Evolutionary conservation across 2,888 invertebrate genomes (phyloP).

Genomic region (Apamea monoglypha): DNA sequence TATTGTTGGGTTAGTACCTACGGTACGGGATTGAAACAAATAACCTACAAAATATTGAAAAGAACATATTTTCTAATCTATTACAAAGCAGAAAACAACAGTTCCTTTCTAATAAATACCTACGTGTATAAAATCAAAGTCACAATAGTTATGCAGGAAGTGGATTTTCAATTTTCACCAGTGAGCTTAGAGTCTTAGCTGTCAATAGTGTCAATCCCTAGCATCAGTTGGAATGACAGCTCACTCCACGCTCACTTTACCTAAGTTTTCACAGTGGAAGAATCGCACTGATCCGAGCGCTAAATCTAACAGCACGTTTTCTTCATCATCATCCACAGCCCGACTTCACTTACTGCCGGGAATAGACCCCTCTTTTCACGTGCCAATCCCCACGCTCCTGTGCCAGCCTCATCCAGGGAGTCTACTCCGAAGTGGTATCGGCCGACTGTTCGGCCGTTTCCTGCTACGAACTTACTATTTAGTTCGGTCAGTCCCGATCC

Average conservation of each 20-base stretch:
- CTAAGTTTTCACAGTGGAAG: too few relatives aligned
- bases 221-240: too few relatives aligned
- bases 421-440: too few relatives aligned
- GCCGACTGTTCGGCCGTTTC: too few relatives aligned
- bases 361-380: not conserved
- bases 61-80: conserved; percentile 26
- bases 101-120: conserved; percentile 35
- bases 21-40: not conserved
- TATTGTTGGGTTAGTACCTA: not conserved
- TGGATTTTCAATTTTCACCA: too few relatives aligned
- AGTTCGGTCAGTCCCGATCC: too few relatives aligned
- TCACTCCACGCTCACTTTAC: too few relatives aligned
- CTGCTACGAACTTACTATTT: too few relatives aligned
- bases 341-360: not conserved
- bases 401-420: not conserved
- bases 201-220: too few relatives aligned
- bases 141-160: conserved; percentile 65
- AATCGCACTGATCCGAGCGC: too few relatives aligned
- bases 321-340: not conserved
- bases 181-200: too few relatives aligned
- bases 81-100: conserved; percentile 26
- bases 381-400: not conserved
- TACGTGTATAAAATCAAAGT: conserved; percentile 51
- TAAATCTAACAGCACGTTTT: not conserved
- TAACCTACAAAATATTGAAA: not conserved